phyloP scores from a whole-genome alignment of 2,888 invertebrate genomes.

The Prenolepis imparis region DNA sequence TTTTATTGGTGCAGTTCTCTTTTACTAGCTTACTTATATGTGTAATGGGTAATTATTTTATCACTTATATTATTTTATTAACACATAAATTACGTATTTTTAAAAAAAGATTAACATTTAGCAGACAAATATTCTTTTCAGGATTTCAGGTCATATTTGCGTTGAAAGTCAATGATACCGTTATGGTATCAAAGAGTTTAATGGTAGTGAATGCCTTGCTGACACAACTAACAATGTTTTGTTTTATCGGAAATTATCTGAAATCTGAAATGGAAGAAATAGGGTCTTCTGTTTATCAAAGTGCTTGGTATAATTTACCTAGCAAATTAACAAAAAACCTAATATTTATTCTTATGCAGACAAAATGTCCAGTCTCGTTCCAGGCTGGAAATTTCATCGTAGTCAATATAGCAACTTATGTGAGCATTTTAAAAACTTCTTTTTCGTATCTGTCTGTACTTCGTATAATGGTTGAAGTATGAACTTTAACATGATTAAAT shows the following conservation, averaged over 20 bases:
- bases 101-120: not conserved
- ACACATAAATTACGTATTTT: not conserved
- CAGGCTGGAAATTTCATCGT: constrained; percentile 70
- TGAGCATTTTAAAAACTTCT: constrained; percentile 70
- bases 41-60: constrained; percentile 33
- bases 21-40: constrained; percentile 19
- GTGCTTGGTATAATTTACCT: constrained; percentile 68
- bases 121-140: constrained; percentile 37
- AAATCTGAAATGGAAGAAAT: constrained; percentile 69
- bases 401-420: constrained; percentile 68
- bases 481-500: not conserved
- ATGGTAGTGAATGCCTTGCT: constrained; percentile 61
- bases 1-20: constrained; percentile 24
- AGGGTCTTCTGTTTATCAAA: constrained; percentile 65
- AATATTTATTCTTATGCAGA: constrained; percentile 71
- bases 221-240: constrained; percentile 68
- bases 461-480: constrained; percentile 46
- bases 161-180: constrained; percentile 58
- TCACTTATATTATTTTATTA: not conserved
- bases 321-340: constrained; percentile 61
- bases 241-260: constrained; percentile 70
- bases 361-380: constrained; percentile 63
- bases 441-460: constrained; percentile 72
- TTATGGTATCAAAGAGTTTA: constrained; percentile 62
- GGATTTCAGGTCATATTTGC: constrained; percentile 68